Base-by-base conservation (phyloP, 1,140 invertebrate species). In the Caenorhabditis remanei region DNA sequence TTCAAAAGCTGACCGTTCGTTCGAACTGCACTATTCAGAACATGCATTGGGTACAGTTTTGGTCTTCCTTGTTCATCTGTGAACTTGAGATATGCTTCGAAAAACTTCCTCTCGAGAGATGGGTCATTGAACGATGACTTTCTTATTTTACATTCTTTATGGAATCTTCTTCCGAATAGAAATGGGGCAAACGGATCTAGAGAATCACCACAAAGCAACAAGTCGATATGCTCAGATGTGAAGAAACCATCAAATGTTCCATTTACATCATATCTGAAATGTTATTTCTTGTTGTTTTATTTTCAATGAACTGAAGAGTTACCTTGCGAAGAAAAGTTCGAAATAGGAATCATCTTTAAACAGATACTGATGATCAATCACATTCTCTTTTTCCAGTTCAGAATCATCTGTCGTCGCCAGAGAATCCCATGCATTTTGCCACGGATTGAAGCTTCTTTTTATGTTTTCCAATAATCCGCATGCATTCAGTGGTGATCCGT, bases 351-450 rank as follows among this genome's bases (percentile, higher is more conserved):
- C 71, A 19, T 41, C n/a, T 43, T 40, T 40, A 24, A 79, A 79
- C 46, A 79, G 53, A 14, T 79, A 79, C 19, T 79, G 71, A 79
- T 79, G 71, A 41, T 79, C 71, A 32, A 79, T 79, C 14, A 79
- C 71, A 50, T 79, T 79, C 21, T 79, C 71, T 13, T 79, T 79
- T 79, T 79, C 71, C n/a, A 79, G 19, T 79, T 79, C 71, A 13
- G 71, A 79, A 50, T 79, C 71, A 50, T 79, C 71, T 9, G 71
- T 50, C 6, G 46, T 79, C 24, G 46, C 71, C 13, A 79, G 40
- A 24, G 71, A 4, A 32, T 79, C 71, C 71, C 43, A 79, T 53
- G 71, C n/a, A 50, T 79, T 79, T 50, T 79, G 71, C 71, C 71
- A 79, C 24, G 71, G 71, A 13, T 79, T 79, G 21, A 79, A 79